Conservation (phyloP, 2,888 invertebrate genomes). For the Argynnis bischoffii region DNA sequence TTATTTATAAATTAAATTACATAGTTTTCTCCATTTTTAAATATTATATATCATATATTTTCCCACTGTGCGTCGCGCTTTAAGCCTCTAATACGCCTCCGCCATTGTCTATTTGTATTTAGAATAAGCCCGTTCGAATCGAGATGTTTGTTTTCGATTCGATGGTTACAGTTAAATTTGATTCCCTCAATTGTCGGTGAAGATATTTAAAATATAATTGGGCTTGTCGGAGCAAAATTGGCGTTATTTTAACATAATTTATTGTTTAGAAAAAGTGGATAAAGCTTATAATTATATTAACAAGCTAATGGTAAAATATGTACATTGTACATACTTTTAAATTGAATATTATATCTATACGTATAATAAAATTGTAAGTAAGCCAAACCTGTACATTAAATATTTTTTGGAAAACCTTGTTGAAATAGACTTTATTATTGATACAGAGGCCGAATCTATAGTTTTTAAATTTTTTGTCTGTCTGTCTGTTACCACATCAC, state of each 20-base stretch:
- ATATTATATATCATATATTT: conserved; percentile 12
- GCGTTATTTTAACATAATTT: background rate
- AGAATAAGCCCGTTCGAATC: conserved; percentile 70
- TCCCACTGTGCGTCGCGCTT: conserved; percentile 45
- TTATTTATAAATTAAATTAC: background rate
- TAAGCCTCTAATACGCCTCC: conserved; percentile 60
- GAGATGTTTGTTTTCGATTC: conserved; percentile 72
- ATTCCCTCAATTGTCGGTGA: conserved; percentile 50
- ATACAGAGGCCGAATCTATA: too few species aligned
- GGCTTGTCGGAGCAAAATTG: background rate
- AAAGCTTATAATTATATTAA: too few species aligned
- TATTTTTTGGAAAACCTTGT: too few species aligned
- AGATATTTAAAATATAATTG: conserved; percentile 44
- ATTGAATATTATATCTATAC: too few species aligned
- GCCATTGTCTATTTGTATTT: conserved; percentile 73
- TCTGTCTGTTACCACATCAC: too few species aligned
- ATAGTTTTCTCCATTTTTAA: background rate
- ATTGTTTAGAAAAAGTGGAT: too few species aligned
- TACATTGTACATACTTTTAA: too few species aligned
- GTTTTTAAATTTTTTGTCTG: too few species aligned
- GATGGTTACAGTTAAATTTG: conserved; percentile 64
- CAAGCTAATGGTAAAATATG: too few species aligned
- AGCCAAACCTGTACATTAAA: too few species aligned
- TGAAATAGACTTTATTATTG: too few species aligned
- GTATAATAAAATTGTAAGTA: too few species aligned